Base-by-base conservation (phyloP, 2,113 vertebrate species). In the Ctenomys sociabilis region DNA sequence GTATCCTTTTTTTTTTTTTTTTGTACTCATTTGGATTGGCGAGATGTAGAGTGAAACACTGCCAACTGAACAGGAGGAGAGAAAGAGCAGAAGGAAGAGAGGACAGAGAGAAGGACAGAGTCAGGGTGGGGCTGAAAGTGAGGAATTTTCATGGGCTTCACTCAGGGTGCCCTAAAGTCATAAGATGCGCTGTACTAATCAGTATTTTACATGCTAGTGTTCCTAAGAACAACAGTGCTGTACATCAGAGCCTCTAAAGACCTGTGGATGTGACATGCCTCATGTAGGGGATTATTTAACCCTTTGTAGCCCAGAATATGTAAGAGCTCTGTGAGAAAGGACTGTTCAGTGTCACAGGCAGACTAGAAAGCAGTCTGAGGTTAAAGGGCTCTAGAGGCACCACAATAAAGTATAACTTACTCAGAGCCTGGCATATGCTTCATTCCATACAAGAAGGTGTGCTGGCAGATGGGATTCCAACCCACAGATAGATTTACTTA, bases 11-110 rank as follows among this genome's bases (percentile, higher is more conserved):
- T 99, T 99, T 99, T 99, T 98, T 99, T 99, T 99, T 99, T 99
- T 99, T 99, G 99, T 99, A 99, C 99, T 99, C 99, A 99, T 99
- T 99, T 99, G 99, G 99, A 99, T 99, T 99, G 99, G 99, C 99
- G 99, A 99, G 99, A 99, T 99, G 99, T 99, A 99, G 99, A 99
- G 99, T 99, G 99, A 99, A 99, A 99, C 98, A 99, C 99, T 99
- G 99, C 7, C 99, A 99, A 99, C 99, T 98, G 99, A 99, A 99
- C 98, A 99, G 98, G 98, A 99, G 98, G 97, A 98, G 98, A 98
- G 96, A 97, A 97, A 87, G 98, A 99, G 99, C 98, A 98, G 98
- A 98, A 98, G 98, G 98, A 98, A 96, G 93, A 92, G 88, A 94
- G 95, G 94, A 88, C 97, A 98, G 97, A 98, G 98, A 4, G 54